phyloP scores from a whole-genome alignment of 2,888 invertebrate species.

The Teleiodes luculella region DNA sequence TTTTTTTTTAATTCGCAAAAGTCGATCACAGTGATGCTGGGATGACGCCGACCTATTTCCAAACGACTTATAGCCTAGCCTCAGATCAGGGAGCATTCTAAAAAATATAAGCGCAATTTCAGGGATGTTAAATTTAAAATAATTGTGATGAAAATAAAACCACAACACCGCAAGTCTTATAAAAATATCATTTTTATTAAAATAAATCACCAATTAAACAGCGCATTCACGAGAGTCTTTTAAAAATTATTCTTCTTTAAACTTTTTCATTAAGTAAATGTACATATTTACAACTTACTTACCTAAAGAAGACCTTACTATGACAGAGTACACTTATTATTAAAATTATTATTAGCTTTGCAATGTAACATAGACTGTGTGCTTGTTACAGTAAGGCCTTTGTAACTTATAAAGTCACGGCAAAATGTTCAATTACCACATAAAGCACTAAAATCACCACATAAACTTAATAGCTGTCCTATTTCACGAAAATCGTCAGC shows the following conservation, averaged over 20 bases:
- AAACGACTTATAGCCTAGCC: no score
- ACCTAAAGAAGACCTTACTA: constrained; percentile 3
- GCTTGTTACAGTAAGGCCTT: constrained; percentile 4
- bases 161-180: neutral
- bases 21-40: no score
- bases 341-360: neutral
- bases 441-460: constrained; percentile 5
- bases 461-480: neutral
- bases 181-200: constrained; percentile 14
- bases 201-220: constrained; percentile 18
- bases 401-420: neutral
- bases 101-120: no score
- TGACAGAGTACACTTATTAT: neutral
- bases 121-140: no score
- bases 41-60: no score
- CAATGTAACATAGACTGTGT: neutral
- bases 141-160: neutral
- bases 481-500: neutral
- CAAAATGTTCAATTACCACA: neutral
- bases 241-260: constrained; percentile 14
- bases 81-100: no score
- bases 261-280: constrained; percentile 11
- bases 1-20: no score
- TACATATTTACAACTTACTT: constrained; percentile 12
- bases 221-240: constrained; percentile 48